These are phyloP conservation scores for Hipparchia sbordonii DNA, from an alignment of 2,888 invertebrate species.

Conservation along the genomic window DNA sequence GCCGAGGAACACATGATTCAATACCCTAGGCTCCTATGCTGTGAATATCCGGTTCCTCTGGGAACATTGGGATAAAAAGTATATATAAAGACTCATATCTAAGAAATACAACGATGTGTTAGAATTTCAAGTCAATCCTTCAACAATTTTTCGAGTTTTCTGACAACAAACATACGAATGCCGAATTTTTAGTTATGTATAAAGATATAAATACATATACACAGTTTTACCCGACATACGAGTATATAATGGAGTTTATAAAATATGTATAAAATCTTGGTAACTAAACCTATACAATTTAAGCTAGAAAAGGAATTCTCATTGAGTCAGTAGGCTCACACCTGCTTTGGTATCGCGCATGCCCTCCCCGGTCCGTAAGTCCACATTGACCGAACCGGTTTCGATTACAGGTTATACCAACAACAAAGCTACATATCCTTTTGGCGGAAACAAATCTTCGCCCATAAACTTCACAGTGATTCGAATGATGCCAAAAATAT, in stretches of 20 bases:
- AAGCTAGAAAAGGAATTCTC: conserved; percentile 69
- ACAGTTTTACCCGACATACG: no score
- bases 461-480: conserved; percentile 22
- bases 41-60: no score
- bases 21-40: no score
- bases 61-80: no score
- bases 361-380: conserved; percentile 75
- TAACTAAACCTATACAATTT: conserved; percentile 16
- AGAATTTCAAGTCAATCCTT: no score
- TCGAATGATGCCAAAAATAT: neutral
- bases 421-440: conserved; percentile 67
- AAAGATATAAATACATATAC: no score
- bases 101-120: no score
- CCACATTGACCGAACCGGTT: conserved; percentile 80
- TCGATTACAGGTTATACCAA: conserved; percentile 79
- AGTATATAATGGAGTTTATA: neutral
- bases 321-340: conserved; percentile 78
- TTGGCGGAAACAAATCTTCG: conserved; percentile 77
- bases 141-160: no score
- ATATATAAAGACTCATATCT: no score
- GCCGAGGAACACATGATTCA: no score
- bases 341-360: conserved; percentile 81
- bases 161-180: no score
- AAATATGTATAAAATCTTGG: conserved; percentile 18
- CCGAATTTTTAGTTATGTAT: no score